Evolutionary conservation across 2,113 vertebrate genomes (phyloP).

Genomic region (Tetraodon nigroviridis): DNA sequence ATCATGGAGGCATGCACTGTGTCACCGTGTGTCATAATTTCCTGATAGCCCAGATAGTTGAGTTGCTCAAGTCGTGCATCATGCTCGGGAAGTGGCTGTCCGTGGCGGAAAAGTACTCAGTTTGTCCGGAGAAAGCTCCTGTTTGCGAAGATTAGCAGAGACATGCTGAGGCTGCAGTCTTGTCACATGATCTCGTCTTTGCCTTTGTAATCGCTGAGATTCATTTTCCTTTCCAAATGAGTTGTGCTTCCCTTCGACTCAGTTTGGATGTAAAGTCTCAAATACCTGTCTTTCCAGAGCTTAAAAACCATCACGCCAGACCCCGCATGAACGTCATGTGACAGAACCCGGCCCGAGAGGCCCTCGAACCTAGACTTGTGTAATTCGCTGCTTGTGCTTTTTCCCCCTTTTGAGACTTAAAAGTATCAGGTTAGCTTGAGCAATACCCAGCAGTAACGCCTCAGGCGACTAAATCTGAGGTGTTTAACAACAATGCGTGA

Average conservation of each 20-base stretch:
- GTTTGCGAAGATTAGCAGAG: slow-evolving; percentile 23
- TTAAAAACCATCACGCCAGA: neutral
- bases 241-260: too few species aligned
- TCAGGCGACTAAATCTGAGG: neutral
- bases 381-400: neutral
- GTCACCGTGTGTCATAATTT: slow-evolving; percentile 29
- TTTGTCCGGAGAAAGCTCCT: slow-evolving; percentile 20
- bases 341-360: slow-evolving; percentile 14
- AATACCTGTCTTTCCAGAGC: neutral
- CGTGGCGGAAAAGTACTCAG: neutral
- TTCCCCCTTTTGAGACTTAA: neutral
- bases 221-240: too few species aligned
- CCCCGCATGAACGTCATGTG: slow-evolving; percentile 56
- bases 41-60: neutral
- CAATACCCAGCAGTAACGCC: neutral
- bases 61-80: neutral
- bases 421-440: neutral
- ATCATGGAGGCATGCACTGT: neutral
- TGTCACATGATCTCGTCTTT: slow-evolving; percentile 49
- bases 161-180: slow-evolving; percentile 60
- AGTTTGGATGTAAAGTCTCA: neutral
- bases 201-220: too few species aligned
- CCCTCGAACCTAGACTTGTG: neutral
- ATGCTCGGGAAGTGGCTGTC: slow-evolving; percentile 2
- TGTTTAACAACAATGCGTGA: slow-evolving; percentile 1